Conservation (phyloP, 2,113 vertebrate species). For the Lepidothrix coronata region DNA sequence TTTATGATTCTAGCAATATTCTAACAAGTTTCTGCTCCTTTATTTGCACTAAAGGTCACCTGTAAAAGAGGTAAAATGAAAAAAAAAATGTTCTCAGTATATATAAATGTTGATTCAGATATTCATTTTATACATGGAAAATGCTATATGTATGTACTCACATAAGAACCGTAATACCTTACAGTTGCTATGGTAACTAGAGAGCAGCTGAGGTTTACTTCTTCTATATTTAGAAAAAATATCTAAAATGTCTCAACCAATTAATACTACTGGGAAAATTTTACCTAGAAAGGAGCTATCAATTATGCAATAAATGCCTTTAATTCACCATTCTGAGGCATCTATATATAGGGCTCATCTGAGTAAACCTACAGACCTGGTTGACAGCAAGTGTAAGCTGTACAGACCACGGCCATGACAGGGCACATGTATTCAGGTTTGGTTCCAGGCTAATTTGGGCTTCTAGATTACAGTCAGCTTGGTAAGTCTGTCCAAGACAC, state of each 20-base stretch:
- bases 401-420: neutral
- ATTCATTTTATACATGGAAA: neutral
- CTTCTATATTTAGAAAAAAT: slow-evolving; percentile 33
- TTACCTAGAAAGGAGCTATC: neutral
- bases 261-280: neutral
- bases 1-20: neutral
- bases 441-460: neutral
- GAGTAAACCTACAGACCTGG: neutral
- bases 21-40: neutral
- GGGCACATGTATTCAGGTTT: neutral
- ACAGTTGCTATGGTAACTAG: slow-evolving; percentile 59
- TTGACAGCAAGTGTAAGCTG: neutral
- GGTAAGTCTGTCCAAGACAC: neutral
- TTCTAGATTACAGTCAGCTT: neutral
- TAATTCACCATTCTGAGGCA: neutral
- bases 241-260: neutral
- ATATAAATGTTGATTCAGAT: neutral
- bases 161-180: slow-evolving; percentile 34
- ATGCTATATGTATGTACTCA: neutral
- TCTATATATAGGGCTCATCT: fast-evolving
- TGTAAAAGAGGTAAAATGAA: neutral
- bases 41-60: neutral
- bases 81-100: no score
- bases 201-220: slow-evolving; percentile 28
- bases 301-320: neutral